Evolutionary conservation across 2,113 vertebrate species (phyloP), one percentile per base, ranked within the genome.

Genomic region (Urocolius indicus): DNA sequence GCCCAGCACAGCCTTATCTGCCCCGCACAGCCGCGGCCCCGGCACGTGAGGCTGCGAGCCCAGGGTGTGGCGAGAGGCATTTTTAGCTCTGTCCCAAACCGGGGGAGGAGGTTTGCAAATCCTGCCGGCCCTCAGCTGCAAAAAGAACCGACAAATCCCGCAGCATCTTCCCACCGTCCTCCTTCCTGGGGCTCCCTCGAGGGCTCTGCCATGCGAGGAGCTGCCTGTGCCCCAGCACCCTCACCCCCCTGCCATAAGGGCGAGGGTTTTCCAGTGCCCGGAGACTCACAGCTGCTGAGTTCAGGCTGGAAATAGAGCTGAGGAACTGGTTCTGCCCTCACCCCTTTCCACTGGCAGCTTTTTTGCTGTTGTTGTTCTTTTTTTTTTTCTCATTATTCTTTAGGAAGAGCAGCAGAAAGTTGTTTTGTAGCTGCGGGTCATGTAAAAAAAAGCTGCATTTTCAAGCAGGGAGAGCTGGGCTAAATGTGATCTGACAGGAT

Each of bases 381-480:
- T 61, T 76, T 75, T 69, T 34, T 71, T 46, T 69, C 52, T 34
- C 13, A 21, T 73, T 73, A 57, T 90, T 90, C 76, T 55, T 80
- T 36, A 54, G 51, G 68, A 90, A 74, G 79, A 86, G 63, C 7
- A 63, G 87, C 88, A 95, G 72, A 92, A 84, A 95, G 95, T 94
- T 86, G 92, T 76, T 96, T 73, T 80, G 90, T 92, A 93, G 95
- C 96, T 92, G 90, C 83, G 19, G 95, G 88, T 74, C 88, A 95
- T 83, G 72, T 58, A 85, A 86, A 95, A 86, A 95, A 88, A 85
- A 81, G 92, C 79, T 51, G 83, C 72, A 51, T 96, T 95, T 90
- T 46, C 59, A 21, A 43, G 80, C 22, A 73, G 55, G 79, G 75
- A 78, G 69, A 82, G 66, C 58, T 13, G 81, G 90, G 96, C 90